Evolutionary conservation across 2,888 invertebrate genomes (phyloP).

Genomic region (Hydraecia micacea): DNA sequence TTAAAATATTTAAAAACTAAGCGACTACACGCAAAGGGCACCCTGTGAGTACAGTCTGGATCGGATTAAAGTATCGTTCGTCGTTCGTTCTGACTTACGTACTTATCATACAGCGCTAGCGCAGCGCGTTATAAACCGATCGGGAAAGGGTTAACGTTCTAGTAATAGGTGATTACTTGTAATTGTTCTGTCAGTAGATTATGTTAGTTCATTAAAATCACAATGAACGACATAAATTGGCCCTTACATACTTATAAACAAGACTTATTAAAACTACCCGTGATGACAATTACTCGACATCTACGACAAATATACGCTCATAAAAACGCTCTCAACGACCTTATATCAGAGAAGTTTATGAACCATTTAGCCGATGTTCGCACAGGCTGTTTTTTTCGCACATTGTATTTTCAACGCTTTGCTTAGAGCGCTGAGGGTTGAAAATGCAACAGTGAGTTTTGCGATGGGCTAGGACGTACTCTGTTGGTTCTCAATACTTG

Average conservation of each 20-base stretch:
- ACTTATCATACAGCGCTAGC: background rate
- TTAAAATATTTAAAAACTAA: no score
- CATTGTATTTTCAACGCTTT: background rate
- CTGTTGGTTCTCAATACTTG: background rate
- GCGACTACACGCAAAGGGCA: no score
- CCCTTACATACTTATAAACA: background rate
- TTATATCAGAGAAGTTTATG: conserved; percentile 33
- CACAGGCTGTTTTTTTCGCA: background rate
- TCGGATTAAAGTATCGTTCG: background rate
- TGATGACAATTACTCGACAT: conserved; percentile 12
- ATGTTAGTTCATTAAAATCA: conserved; percentile 3
- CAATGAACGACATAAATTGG: background rate
- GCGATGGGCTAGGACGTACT: background rate
- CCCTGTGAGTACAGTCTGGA: no score
- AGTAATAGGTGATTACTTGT: background rate
- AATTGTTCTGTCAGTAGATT: background rate
- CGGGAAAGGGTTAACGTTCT: conserved; percentile 1
- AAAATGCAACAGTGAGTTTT: background rate
- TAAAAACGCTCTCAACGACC: conserved; percentile 18
- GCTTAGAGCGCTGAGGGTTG: background rate
- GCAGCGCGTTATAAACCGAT: background rate
- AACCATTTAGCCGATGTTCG: conserved; percentile 5
- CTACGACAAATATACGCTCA: conserved; percentile 10
- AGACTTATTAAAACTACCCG: conserved; percentile 1
- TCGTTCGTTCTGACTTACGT: background rate